Evolutionary conservation across 2,888 invertebrate species (phyloP).

Genomic region (Ectobius pallidus): DNA sequence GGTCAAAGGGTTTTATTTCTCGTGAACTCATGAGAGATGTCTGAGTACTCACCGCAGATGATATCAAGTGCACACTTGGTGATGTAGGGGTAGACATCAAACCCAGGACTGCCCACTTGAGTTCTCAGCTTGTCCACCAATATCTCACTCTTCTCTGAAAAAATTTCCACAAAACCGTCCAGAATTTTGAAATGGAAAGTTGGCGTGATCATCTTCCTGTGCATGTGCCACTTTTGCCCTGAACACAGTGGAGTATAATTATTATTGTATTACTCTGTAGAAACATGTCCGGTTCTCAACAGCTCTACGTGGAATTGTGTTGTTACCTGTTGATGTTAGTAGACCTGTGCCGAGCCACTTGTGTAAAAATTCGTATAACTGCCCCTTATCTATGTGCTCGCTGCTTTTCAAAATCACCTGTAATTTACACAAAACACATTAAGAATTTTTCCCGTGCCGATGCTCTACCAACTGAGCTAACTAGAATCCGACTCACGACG

Average conservation of each 20-base stretch:
- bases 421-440: too few relatives aligned
- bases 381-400: not conserved
- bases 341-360: slow-evolving; percentile 9
- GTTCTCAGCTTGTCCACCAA: slow-evolving; percentile 57
- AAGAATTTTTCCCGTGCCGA: too few relatives aligned
- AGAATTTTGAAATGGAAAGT: slow-evolving; percentile 69
- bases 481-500: too few relatives aligned
- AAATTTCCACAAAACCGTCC: slow-evolving; percentile 65
- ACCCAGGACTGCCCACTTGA: slow-evolving; percentile 51
- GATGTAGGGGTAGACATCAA: slow-evolving; percentile 63
- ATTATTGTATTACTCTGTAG: too few relatives aligned
- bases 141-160: slow-evolving; percentile 63
- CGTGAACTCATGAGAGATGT: too few relatives aligned
- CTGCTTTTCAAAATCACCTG: not conserved
- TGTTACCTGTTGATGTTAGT: not conserved
- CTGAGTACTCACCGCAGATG: slow-evolving; percentile 71
- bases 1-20: too few relatives aligned
- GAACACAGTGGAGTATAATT: too few relatives aligned
- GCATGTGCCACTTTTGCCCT: slow-evolving; percentile 64
- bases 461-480: too few relatives aligned
- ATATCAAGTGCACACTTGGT: slow-evolving; percentile 68
- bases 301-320: too few relatives aligned
- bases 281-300: too few relatives aligned
- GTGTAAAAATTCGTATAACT: not conserved
- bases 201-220: slow-evolving; percentile 66